A percentile compares a stretch with the other conserved stretches of the same genome.
Evolutionary conservation across 2,797 vertebrate species (phyloP).

Genomic region (Passerculus sandwichensis): DNA sequence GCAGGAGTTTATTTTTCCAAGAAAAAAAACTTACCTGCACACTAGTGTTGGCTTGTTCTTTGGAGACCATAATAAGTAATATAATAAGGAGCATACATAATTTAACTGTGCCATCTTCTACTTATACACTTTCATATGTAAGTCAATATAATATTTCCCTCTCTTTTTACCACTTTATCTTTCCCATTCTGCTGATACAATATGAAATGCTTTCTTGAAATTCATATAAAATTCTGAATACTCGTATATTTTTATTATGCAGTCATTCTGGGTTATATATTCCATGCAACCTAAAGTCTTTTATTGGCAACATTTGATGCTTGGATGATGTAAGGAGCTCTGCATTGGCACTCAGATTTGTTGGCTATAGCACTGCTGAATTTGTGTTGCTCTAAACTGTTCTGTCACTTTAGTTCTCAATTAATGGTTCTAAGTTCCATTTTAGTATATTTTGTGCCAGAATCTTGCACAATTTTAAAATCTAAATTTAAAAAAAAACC

Average conservation of each 20-base stretch:
- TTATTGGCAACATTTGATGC: constrained; percentile 19
- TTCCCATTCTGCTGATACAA: neutral
- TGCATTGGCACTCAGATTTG: neutral
- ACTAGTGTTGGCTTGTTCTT: neutral
- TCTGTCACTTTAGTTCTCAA: neutral
- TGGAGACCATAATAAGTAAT: neutral
- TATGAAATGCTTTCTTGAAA: constrained; percentile 37
- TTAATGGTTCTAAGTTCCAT: neutral
- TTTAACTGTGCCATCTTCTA: neutral
- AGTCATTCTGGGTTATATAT: constrained; percentile 19
- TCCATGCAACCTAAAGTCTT: constrained; percentile 8
- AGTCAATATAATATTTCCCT: constrained; percentile 11
- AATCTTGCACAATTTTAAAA: neutral
- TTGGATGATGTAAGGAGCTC: neutral
- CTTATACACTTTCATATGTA: neutral
- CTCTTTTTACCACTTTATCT: neutral
- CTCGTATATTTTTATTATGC: constrained; percentile 43
- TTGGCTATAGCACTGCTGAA: neutral
- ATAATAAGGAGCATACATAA: neutral
- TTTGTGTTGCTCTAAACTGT: constrained; percentile 14
- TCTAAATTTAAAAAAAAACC: neutral
- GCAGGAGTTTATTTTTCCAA: neutral
- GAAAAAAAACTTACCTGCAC: neutral
- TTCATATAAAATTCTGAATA: constrained; percentile 27
- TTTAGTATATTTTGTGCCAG: neutral